Percentiles rank a stretch among this genome's conserved stretches.
Conservation (phyloP, 2,113 vertebrate species). For the Hyaena hyaena region DNA sequence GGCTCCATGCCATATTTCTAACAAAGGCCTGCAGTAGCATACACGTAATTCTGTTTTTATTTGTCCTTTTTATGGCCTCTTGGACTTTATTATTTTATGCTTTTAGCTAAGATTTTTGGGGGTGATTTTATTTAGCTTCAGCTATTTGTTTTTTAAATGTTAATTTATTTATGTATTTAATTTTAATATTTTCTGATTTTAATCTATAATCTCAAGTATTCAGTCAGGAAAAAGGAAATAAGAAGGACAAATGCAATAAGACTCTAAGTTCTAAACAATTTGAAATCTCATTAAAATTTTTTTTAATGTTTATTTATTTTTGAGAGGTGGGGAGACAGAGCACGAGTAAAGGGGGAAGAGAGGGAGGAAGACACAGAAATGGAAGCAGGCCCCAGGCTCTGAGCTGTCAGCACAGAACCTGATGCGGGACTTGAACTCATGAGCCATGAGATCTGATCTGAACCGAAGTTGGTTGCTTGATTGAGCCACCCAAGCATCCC, state of each 20-base stretch:
- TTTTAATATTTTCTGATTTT: neutral
- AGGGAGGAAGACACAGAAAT: no score
- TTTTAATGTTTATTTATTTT: no score
- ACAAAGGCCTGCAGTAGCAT: neutral
- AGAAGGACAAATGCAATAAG: neutral
- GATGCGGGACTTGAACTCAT: no score
- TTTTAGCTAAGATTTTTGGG: neutral
- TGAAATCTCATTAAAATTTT: neutral
- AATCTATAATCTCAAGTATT: neutral
- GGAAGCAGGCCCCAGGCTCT: no score
- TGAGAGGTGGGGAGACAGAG: no score
- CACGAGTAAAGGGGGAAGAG: no score
- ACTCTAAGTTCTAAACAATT: neutral
- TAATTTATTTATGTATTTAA: neutral
- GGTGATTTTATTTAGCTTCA: neutral
- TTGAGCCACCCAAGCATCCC: no score
- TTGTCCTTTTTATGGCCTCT: neutral
- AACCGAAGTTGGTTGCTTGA: no score
- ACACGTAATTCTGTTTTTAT: neutral
- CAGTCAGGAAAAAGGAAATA: neutral
- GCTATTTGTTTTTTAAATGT: neutral
- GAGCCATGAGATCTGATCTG: no score
- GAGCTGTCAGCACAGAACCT: no score
- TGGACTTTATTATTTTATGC: neutral
- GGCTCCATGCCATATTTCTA: neutral